Base-by-base conservation (phyloP, 2,797 vertebrate genomes). In the Schizopygopsis pylzovi region DNA sequence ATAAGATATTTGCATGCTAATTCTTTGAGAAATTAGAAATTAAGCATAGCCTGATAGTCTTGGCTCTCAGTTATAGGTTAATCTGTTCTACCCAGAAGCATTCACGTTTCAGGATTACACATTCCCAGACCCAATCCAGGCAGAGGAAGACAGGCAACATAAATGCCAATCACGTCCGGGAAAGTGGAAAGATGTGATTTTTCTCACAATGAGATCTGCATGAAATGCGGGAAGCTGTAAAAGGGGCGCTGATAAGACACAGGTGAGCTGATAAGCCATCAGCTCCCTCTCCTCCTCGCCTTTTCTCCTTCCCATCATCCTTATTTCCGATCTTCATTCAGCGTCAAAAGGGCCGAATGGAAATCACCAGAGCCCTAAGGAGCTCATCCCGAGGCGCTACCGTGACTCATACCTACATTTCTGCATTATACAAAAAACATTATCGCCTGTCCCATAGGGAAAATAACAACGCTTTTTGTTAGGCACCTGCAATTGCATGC, bases 231-330 rank as follows among this genome's bases (percentile, higher is more conserved):
- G 49, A 52, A 78, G 68, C 67, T 61, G 52, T 71, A 52, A 63
- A 81, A 85, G 56, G 20, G 41, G 10, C 8, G 15, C 70, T 76
- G 86, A 81, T 84, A 84, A 75, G 18, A 85, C 65, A 47, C 75
- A 85, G 83, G 83, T 85, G 83, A 85, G n/a, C 78, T 72, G 84
- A 81, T 85, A 85, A 85, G 84, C 54, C 43, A 75, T 65, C 28
- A 45, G 25, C 16, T 61, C 37, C 16, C 28, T 83, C 71, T 39
- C 54, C 65, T 10, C 16, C 73, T 67, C 8, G 3, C 61, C 10
- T 41, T 41, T 77, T 16, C 63, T 43, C 16, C 65, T 59, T 11
- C 65, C 67, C 54, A 85, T 84, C 82, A 68, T 67, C 33, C 37
- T 70, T 37, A 52, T 75, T 85, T 81, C 68, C 41, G 54, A 43